Conservation (phyloP, 2,113 vertebrate genomes). For the Oceanites oceanicus region DNA sequence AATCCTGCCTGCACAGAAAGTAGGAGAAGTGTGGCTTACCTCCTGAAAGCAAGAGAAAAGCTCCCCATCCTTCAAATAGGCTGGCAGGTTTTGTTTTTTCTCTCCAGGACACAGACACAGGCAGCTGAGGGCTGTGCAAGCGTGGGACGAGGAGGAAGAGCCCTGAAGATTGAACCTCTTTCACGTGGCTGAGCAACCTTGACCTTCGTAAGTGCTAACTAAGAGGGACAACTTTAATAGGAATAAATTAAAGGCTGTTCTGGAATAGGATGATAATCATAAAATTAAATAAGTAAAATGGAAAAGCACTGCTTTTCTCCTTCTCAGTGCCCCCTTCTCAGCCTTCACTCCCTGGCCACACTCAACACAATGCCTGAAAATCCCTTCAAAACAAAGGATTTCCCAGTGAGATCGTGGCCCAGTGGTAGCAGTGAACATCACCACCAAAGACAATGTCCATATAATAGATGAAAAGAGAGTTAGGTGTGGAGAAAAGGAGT, state of each 20-base stretch:
- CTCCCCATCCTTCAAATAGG: not conserved
- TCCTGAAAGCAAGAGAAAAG: not conserved
- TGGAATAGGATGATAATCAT: not conserved
- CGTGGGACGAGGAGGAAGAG: not conserved
- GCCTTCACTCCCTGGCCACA: not conserved
- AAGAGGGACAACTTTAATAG: not conserved
- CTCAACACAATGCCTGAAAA: not conserved
- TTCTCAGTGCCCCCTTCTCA: not conserved
- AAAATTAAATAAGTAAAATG: not conserved
- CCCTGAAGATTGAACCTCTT: not conserved
- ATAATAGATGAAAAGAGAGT: not conserved
- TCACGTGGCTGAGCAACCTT: not conserved
- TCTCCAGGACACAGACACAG: not conserved
- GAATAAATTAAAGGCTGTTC: not conserved
- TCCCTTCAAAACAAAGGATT: not conserved
- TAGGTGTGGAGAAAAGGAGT: not conserved
- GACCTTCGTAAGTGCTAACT: not conserved
- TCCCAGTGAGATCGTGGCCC: not conserved
- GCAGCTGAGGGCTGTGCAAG: not conserved
- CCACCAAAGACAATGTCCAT: not conserved
- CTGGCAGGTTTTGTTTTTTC: not conserved
- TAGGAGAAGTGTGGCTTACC: not conserved
- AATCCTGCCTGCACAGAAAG: not conserved
- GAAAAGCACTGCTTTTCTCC: not conserved
- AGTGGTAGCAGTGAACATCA: not conserved